Evolutionary conservation across 2,888 invertebrate genomes (phyloP), one percentile per base, ranked within the genome.

Genomic region (Macroteleia sp.): DNA sequence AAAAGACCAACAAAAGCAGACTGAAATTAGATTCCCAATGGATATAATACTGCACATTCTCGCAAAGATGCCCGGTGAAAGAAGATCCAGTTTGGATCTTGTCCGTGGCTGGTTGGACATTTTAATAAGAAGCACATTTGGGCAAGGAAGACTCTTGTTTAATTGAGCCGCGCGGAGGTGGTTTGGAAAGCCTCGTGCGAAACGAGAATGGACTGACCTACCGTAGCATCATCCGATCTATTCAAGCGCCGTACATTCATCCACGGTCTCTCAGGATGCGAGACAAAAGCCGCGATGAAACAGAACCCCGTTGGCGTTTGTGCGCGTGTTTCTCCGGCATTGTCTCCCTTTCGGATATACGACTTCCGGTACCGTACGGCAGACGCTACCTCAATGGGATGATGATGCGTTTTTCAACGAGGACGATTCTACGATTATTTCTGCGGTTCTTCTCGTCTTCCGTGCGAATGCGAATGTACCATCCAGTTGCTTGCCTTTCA

Each of bases 171-270:
- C 56, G 73, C 39, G 39, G 61, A 44, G 50, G 66, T 54, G 52
- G 56, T 19, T 59, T n/a, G 62, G 36, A 48, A 64, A 54, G 56
- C 56, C 67, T 34, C 69, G 64, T 52, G 64, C 86, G 80, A 83
- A 73, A 77, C 70, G 61, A 82, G 83, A 88, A 86, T 86, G 85
- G 85, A 88, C 89, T 90, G 91, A 91, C 90, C 90, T 91, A 90
- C 87, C 90, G 86, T 84, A 87, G 90, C 90, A 91, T 91, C 90
- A 90, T 91, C 91, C 89, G 90, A 91, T 91, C 91, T 90, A 90
- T 91, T 91, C 85, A 81, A 77, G 66, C 81, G 83, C 76, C 82
- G 86, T 85, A 82, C 81, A 87, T 90, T 90, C 87, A 89, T 84
- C 86, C 81, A 75, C 83, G 71, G 82, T 86, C 88, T 88, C 87